Evolutionary conservation across 2,113 vertebrate species (phyloP).

Genomic region (Lichenostomus cassidix): DNA sequence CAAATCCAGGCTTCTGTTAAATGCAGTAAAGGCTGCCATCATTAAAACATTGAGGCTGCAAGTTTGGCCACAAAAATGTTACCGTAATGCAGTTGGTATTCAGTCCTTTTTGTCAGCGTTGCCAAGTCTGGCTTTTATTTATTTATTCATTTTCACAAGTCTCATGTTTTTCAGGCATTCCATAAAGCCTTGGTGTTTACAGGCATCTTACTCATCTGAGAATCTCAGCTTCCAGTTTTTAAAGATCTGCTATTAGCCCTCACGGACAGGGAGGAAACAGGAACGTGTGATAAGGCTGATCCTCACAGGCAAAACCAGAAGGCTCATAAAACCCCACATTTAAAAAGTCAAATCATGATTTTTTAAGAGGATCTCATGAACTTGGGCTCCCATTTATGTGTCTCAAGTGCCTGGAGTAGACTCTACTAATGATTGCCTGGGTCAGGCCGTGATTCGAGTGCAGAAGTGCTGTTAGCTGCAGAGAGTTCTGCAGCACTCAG

Average conservation of each 20-base stretch:
- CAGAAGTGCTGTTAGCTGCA: not conserved
- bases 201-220: conserved; percentile 29
- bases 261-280: not conserved
- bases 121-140: conserved; percentile 44
- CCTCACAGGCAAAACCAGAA: conserved; percentile 14
- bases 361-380: conserved; percentile 49
- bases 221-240: conserved; percentile 28
- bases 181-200: conserved; percentile 36
- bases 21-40: conserved; percentile 36
- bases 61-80: conserved; percentile 63
- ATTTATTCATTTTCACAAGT: conserved; percentile 52
- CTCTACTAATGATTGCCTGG: not conserved
- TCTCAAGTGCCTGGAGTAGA: not conserved
- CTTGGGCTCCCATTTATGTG: not conserved
- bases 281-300: not conserved
- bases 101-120: not conserved
- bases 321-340: conserved; percentile 3
- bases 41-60: conserved; percentile 50
- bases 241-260: conserved; percentile 16
- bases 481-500: not conserved
- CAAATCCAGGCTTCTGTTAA: conserved; percentile 60
- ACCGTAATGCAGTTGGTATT: conserved; percentile 33
- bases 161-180: conserved; percentile 31
- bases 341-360: not conserved
- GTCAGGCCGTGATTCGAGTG: not conserved